Evolutionary conservation across 2,113 vertebrate species (phyloP).

Genomic region (Lamprotornis superbus): DNA sequence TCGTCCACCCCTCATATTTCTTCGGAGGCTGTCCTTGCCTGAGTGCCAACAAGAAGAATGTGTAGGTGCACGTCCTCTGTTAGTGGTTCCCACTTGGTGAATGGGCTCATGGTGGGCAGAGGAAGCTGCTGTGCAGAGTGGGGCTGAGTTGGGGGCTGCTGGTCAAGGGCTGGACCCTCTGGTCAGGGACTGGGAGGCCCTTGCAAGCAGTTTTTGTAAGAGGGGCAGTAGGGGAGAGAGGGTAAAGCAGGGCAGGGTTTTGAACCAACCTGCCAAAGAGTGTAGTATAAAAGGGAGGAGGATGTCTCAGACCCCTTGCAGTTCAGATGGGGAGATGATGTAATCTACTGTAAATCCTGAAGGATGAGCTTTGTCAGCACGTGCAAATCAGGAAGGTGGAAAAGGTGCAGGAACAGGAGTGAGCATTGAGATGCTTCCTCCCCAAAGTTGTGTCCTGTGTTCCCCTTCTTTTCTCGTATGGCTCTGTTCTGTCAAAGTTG

Average conservation of each 20-base stretch:
- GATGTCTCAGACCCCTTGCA: background rate
- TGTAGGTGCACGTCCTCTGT: rapidly evolving
- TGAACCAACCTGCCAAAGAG: background rate
- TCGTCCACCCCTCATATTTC: background rate
- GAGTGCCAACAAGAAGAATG: background rate
- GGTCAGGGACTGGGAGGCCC: background rate
- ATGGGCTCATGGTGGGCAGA: background rate
- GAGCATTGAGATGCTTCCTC: background rate
- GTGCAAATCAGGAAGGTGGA: background rate
- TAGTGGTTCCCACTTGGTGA: background rate
- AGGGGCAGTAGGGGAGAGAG: background rate
- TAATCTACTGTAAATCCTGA: background rate
- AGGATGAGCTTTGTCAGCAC: background rate
- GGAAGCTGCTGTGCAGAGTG: background rate
- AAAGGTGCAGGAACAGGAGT: background rate
- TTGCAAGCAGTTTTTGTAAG: background rate
- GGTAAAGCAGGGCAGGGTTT: background rate
- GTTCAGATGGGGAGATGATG: background rate
- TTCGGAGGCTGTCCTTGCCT: background rate
- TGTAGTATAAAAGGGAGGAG: background rate
- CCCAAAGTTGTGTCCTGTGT: background rate
- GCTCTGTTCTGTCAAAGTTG: background rate
- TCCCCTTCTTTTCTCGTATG: background rate
- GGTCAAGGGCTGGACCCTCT: background rate
- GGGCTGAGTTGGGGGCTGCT: background rate